Conservation (phyloP, 1,140 invertebrate genomes). For the Goniozus legneri region DNA sequence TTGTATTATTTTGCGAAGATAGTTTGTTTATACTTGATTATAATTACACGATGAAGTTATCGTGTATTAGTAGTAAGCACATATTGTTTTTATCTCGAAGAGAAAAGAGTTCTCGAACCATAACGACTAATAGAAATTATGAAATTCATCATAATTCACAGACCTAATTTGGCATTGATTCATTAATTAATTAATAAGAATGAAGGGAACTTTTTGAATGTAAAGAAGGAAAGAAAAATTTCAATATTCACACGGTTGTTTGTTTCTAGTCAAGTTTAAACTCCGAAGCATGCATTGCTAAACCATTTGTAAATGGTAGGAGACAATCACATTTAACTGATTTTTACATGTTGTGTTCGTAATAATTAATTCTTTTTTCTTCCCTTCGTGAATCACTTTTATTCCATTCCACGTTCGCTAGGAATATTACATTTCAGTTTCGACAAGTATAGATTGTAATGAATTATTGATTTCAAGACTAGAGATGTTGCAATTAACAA, state of each 20-base stretch:
- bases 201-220: conserved; percentile 7
- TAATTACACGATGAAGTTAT: conserved; percentile 11
- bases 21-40: conserved; percentile 20
- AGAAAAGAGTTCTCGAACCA: conserved; percentile 10
- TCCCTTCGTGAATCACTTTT: conserved; percentile 18
- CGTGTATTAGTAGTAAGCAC: conserved; percentile 6
- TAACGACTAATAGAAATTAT: conserved; percentile 11
- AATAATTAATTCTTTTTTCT: conserved; percentile 16
- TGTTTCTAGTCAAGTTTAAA: conserved; percentile 40
- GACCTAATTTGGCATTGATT: no score
- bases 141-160: no score
- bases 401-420: no score
- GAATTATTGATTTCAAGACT: neutral
- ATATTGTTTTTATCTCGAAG: conserved; percentile 2
- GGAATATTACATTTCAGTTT: no score
- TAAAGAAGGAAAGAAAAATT: conserved; percentile 7
- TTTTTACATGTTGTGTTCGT: conserved; percentile 13
- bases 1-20: conserved; percentile 12
- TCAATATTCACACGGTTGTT: conserved; percentile 24
- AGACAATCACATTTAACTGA: conserved; percentile 34
- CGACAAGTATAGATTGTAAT: neutral
- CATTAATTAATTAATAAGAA: no score
- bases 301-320: conserved; percentile 24
- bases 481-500: conserved; percentile 18
- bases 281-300: conserved; percentile 28